phyloP scores from a whole-genome alignment of 37 sponge, comb jelly and placozoan genomes.

The Mnemiopsis leidyi region DNA sequence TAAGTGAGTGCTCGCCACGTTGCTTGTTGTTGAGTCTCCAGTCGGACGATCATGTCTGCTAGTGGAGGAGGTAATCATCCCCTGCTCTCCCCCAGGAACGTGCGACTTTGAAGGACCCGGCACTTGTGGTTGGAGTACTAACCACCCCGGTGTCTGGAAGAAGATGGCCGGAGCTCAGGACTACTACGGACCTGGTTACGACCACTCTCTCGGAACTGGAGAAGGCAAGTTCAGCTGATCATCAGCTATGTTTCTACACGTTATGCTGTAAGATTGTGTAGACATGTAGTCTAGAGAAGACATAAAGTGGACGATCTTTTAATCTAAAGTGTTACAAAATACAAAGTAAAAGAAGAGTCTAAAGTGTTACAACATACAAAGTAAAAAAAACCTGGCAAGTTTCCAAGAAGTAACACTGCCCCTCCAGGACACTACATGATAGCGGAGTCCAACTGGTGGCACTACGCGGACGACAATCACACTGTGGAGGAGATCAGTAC shows the following conservation, averaged over 20 bases:
- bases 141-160: slow-evolving; percentile 39
- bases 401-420: neutral
- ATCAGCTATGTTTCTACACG: too few species aligned
- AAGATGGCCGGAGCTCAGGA: slow-evolving; percentile 54
- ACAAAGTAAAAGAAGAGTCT: too few species aligned
- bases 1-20: neutral
- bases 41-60: neutral
- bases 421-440: slow-evolving; percentile 59
- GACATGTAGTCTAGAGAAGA: too few species aligned
- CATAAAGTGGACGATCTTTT: too few species aligned
- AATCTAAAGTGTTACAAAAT: too few species aligned
- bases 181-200: slow-evolving; percentile 60
- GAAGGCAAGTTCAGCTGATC: neutral
- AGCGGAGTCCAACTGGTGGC: slow-evolving; percentile 47
- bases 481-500: neutral
- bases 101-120: slow-evolving; percentile 50
- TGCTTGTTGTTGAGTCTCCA: neutral
- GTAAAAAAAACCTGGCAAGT: neutral
- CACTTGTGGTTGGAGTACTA: slow-evolving; percentile 16
- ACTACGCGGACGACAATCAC: slow-evolving; percentile 44
- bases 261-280: too few species aligned
- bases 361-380: too few species aligned
- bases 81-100: slow-evolving; percentile 1
- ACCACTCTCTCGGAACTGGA: slow-evolving; percentile 46
- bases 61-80: neutral